Base-by-base conservation (phyloP, 2,797 vertebrate species). In the Tolypeutes matacus region DNA sequence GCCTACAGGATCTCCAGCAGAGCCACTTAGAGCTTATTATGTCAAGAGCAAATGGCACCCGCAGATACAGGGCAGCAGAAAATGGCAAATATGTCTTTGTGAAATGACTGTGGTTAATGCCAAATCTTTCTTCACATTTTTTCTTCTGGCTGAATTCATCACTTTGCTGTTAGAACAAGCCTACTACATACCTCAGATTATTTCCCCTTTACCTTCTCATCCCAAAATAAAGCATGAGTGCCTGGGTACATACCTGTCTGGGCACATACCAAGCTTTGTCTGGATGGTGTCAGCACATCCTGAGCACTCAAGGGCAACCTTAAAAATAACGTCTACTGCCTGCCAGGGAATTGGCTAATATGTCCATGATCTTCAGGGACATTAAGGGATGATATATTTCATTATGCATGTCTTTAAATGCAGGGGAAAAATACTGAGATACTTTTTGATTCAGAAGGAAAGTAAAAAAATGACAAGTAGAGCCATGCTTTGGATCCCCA, bases 31-130 rank as follows among this genome's bases (percentile, higher is more conserved):
- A 72, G 90, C 69, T 64, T 46, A 65, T 62, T 58, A 81, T 3
- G 6, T 69, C 82, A 92, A 95, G 96, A 93, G 27, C n/a, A 25
- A 49, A 56, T n/a, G n/a, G n/a, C n/a, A 93, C n/a, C n/a, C n/a
- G n/a, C n/a, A n/a, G n/a, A n/a, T n/a, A n/a, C n/a, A n/a, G n/a
- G n/a, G n/a, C n/a, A n/a, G n/a, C n/a, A n/a, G n/a, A n/a, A n/a
- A n/a, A n/a, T n/a, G n/a, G n/a, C n/a, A 76, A 73, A 46, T 80
- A 60, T 83, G 93, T 94, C 78, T 89, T 51, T 77, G 58, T 58
- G 21, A 82, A 97, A 95, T 56, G 77, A 96, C 56, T n/a, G n/a
- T 94, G 95, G 96, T 96, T 96, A 97, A 93, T 39, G 72, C 53
- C 51, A 53, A 46, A 36, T 49, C 86, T 84, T 70, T 72, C 65